Percentiles rank a stretch among this genome's conserved stretches.
phyloP scores from a whole-genome alignment of 2,888 invertebrate species.

The Apotomis capreana region DNA sequence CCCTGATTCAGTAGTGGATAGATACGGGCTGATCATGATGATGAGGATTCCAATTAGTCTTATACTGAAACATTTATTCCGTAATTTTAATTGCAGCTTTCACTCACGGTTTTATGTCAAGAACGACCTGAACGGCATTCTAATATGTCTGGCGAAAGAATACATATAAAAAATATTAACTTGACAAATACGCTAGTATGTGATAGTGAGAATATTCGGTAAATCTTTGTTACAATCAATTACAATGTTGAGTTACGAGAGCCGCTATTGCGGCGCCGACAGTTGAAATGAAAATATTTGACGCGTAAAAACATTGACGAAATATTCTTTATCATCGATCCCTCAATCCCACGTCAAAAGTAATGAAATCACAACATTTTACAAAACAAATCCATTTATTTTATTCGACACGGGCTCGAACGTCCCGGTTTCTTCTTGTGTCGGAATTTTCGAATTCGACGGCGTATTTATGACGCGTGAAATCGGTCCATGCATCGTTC shows the following conservation, averaged over 20 bases:
- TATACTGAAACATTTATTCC: too few relatives aligned
- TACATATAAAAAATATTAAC: too few relatives aligned
- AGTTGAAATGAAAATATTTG: slow-evolving; percentile 30
- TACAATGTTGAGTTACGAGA: slow-evolving; percentile 9
- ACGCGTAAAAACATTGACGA: slow-evolving; percentile 38
- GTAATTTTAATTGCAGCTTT: too few relatives aligned
- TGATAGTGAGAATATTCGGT: background rate
- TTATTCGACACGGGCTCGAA: slow-evolving; percentile 78
- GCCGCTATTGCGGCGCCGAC: slow-evolving; percentile 11
- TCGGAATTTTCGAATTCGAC: slow-evolving; percentile 67
- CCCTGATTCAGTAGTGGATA: too few relatives aligned
- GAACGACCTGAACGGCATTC: too few relatives aligned
- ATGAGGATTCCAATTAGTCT: too few relatives aligned
- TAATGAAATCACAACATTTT: slow-evolving; percentile 72
- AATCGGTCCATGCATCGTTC: slow-evolving; percentile 75
- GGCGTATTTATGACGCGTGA: slow-evolving; percentile 80
- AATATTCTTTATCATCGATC: slow-evolving; percentile 48
- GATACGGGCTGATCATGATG: too few relatives aligned
- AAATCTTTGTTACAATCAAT: slow-evolving; percentile 17
- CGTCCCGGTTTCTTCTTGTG: slow-evolving; percentile 65
- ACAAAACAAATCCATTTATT: slow-evolving; percentile 80
- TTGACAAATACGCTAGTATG: too few relatives aligned
- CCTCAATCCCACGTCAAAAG: slow-evolving; percentile 70
- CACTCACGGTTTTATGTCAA: too few relatives aligned
- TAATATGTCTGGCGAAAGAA: too few relatives aligned